Evolutionary conservation across 2,888 invertebrate genomes (phyloP), one percentile per base, ranked within the genome.

Genomic region (Coleophora flavipennella): DNA sequence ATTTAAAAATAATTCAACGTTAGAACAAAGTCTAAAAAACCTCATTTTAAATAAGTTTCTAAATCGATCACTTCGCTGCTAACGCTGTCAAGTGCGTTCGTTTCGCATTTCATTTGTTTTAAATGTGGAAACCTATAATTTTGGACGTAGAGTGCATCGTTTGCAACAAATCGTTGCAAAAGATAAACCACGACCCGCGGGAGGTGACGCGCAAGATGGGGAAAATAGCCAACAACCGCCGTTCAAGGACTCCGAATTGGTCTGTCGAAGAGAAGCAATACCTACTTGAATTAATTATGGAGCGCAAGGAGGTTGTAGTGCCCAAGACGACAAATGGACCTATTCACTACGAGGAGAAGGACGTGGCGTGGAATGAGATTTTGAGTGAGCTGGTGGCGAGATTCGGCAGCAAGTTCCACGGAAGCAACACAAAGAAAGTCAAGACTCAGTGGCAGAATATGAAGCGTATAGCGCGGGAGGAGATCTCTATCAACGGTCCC

Each of bases 371-470:
- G 85, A 75, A 75, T 35, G 79, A 81, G 41, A 83, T 85, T 49
- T 56, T 84, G 41, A 55, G 55, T 13, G 67, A 71, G 42, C 54
- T 85, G 38, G 57, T 64, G 1, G 40, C 49, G n/a, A 75, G 63
- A 47, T 84, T 76, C 38, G 83, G 84, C 3, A 62, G 55, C 39
- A 85, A 84, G 49, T 84, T 84, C 53, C 57, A 59, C 33, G 68
- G 60, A 10, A 80, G 70, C 46, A 75, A 79, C 12, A 74, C 72
- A 20, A 84, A 83, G 48, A 84, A 84, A 59, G 74, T 85, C 31
- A 84, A 84, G 50, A 83, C 81, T 3, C 83, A 84, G 48, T 85
- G 85, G 85, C 84, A 84, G 50, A 84, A 84, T 45, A 85, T 85
- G 83, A 85, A 83, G 54, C 68, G 81, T 11, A 75, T 81, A 36